phyloP scores from a whole-genome alignment of 2,888 invertebrate genomes.

The Andrena trimmerana region DNA sequence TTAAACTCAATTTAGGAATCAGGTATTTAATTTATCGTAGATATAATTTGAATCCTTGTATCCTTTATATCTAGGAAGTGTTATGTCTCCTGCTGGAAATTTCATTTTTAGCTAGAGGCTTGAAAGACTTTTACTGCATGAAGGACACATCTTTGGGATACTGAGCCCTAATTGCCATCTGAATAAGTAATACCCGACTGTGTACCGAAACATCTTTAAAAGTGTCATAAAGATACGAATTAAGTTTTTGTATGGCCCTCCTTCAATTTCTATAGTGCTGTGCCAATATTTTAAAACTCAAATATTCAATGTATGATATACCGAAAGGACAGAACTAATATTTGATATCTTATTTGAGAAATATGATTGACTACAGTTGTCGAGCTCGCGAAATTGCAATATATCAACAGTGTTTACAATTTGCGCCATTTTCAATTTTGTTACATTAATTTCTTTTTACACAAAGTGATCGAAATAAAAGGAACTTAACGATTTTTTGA shows the following conservation, averaged over 20 bases:
- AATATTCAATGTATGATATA: too few species aligned
- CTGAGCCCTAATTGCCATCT: constrained; percentile 7
- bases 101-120: not conserved
- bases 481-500: not conserved
- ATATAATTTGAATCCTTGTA: not conserved
- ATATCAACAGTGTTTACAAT: not conserved
- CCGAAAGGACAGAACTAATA: not conserved
- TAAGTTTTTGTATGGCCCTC: not conserved
- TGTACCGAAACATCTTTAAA: too few species aligned
- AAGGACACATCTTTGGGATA: constrained; percentile 9
- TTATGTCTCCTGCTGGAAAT: not conserved
- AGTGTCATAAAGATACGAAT: not conserved
- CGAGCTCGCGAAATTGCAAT: not conserved
- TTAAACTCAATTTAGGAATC: not conserved
- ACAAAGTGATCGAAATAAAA: not conserved
- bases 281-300: too few species aligned
- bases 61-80: not conserved
- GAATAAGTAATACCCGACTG: constrained; percentile 7
- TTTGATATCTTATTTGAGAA: not conserved
- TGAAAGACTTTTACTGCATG: not conserved
- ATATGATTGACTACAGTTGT: not conserved
- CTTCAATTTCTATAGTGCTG: not conserved
- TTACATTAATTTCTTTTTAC: not conserved
- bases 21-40: not conserved
- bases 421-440: not conserved